Percentiles rank a stretch among this genome's conserved stretches.
phyloP scores from a whole-genome alignment of 64 coral and sea anemone species.

The Pocillopora damicornis region DNA sequence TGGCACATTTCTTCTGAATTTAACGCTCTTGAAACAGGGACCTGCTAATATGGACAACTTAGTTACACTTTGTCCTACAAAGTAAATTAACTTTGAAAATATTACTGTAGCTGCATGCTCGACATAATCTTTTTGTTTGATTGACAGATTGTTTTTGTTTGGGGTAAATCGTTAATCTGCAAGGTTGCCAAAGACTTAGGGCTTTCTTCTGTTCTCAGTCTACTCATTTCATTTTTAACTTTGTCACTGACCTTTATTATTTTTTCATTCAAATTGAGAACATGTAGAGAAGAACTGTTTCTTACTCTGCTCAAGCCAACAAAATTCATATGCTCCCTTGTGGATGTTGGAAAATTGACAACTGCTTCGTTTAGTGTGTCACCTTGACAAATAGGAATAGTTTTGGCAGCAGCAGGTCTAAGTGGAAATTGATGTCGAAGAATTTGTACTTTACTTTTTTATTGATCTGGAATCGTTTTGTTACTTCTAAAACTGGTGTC shows the following conservation, averaged over 20 bases:
- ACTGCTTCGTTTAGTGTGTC: slow-evolving; percentile 36
- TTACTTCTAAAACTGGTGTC: slow-evolving; percentile 30
- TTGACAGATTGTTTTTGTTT: not conserved
- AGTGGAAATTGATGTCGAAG: slow-evolving; percentile 20
- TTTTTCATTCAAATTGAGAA: slow-evolving; percentile 32
- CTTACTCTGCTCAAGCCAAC: slow-evolving; percentile 20
- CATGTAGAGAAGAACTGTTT: slow-evolving; percentile 2
- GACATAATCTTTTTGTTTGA: too few species aligned
- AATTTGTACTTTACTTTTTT: slow-evolving; percentile 33
- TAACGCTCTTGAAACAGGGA: too few species aligned
- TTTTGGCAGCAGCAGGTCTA: slow-evolving; percentile 31
- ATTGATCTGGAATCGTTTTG: slow-evolving; percentile 8
- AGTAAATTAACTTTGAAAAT: too few species aligned
- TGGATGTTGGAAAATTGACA: slow-evolving; percentile 28
- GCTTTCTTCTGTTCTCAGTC: slow-evolving; percentile 24
- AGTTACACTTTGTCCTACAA: too few species aligned
- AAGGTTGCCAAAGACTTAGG: not conserved
- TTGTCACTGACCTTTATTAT: slow-evolving; percentile 30
- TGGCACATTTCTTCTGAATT: too few species aligned
- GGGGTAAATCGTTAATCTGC: not conserved
- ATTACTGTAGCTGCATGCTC: too few species aligned
- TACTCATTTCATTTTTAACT: slow-evolving; percentile 14
- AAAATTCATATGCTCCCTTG: slow-evolving; percentile 31
- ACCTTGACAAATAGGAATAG: slow-evolving; percentile 35
- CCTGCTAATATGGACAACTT: too few species aligned